These are phyloP conservation scores for Galerucella nymphaeae DNA, from an alignment of 2,888 invertebrate species.

Conservation along the genomic window DNA sequence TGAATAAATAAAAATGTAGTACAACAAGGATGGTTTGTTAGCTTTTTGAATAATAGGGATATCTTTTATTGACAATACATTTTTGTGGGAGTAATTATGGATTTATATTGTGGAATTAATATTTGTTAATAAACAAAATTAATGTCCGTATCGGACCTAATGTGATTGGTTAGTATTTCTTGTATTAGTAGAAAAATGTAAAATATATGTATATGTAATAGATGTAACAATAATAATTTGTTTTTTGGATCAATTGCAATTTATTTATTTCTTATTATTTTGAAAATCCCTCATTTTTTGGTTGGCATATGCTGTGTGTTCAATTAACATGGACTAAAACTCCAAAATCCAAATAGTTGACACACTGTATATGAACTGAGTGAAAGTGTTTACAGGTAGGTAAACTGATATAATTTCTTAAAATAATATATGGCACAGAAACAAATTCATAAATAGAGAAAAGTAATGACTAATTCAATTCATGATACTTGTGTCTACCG, in stretches of 20 bases:
- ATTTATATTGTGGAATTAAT: slow-evolving; percentile 51
- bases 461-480: too few relatives aligned
- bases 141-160: slow-evolving; percentile 59
- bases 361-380: too few relatives aligned
- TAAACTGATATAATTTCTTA: too few relatives aligned
- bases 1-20: too few relatives aligned
- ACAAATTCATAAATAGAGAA: too few relatives aligned
- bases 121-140: slow-evolving; percentile 52
- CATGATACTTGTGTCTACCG: too few relatives aligned
- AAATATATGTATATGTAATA: slow-evolving; percentile 40
- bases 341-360: too few relatives aligned
- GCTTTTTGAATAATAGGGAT: slow-evolving; percentile 22
- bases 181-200: slow-evolving; percentile 49
- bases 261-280: neutral
- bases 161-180: slow-evolving; percentile 59
- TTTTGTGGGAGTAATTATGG: slow-evolving; percentile 31
- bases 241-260: slow-evolving; percentile 16
- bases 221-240: slow-evolving; percentile 38
- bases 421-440: too few relatives aligned
- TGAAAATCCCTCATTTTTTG: neutral
- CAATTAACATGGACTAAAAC: too few relatives aligned
- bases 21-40: slow-evolving; percentile 12
- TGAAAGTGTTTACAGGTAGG: too few relatives aligned
- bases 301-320: too few relatives aligned
- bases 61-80: neutral